These are phyloP conservation scores for Platycheirus albimanus DNA, from an alignment of 2,888 invertebrate genomes.

Conservation along the genomic window DNA sequence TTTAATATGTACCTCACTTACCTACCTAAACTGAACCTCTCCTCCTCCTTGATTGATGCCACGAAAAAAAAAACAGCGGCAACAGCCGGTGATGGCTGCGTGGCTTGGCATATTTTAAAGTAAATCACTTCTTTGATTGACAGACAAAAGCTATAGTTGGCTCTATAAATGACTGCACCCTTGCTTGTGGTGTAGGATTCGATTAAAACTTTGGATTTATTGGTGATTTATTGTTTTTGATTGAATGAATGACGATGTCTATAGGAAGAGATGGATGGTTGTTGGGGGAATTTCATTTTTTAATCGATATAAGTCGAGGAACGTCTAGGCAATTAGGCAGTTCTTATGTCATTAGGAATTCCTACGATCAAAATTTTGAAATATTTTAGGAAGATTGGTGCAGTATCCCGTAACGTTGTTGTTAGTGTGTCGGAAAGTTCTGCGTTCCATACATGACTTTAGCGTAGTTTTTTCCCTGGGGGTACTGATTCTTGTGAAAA, in stretches of 20 bases:
- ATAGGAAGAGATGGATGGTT: slow-evolving; percentile 24
- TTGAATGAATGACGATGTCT: slow-evolving; percentile 16
- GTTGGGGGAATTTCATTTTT: not conserved
- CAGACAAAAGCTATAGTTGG: slow-evolving; percentile 45
- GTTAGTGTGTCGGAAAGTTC: too few species aligned
- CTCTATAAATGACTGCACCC: slow-evolving; percentile 21
- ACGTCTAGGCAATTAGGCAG: too few species aligned
- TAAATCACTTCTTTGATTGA: slow-evolving; percentile 68
- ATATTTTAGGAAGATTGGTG: too few species aligned
- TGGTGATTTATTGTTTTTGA: slow-evolving; percentile 52
- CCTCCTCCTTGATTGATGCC: slow-evolving; percentile 36
- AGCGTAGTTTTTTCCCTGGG: too few species aligned
- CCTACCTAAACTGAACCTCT: slow-evolving; percentile 16
- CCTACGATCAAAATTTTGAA: too few species aligned
- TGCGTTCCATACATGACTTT: too few species aligned
- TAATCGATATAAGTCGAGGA: slow-evolving; percentile 20
- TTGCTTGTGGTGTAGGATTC: slow-evolving; percentile 30
- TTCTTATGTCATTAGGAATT: too few species aligned
- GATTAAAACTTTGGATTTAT: slow-evolving; percentile 40
- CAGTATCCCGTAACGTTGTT: too few species aligned
- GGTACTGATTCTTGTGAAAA: too few species aligned
- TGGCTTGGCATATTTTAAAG: slow-evolving; percentile 32
- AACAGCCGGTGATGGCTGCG: not conserved
- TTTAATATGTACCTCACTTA: not conserved
- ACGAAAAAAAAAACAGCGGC: not conserved